Percentiles rank a stretch among this genome's conserved stretches.
These are phyloP conservation scores for Eristalis intricaria DNA, from an alignment of 2,888 invertebrate genomes.

Conservation along the genomic window DNA sequence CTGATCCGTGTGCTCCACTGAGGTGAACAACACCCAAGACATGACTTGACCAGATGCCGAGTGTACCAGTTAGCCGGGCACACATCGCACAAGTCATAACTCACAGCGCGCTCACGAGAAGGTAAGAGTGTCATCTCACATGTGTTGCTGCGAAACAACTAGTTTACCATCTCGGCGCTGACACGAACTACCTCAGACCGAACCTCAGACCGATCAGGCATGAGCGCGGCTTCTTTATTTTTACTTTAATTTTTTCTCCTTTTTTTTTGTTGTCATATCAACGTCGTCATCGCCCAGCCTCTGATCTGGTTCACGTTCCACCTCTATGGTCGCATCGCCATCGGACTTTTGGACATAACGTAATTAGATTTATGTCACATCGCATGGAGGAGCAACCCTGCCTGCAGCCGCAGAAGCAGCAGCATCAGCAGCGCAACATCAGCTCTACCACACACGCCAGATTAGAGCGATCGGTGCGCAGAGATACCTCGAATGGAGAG, in stretches of 20 bases:
- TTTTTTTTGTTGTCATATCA: constrained; percentile 13
- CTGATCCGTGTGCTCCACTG: constrained; percentile 7
- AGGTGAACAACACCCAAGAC: constrained; percentile 34
- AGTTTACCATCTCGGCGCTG: constrained; percentile 57
- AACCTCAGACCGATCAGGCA: constrained; percentile 15
- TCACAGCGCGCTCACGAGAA: background rate
- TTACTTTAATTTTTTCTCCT: background rate
- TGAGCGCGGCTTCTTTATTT: constrained; percentile 26
- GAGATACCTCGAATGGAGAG: constrained; percentile 39
- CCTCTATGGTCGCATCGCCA: constrained; percentile 14
- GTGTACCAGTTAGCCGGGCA: background rate
- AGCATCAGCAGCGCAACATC: constrained; percentile 22
- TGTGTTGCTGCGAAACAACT: constrained; percentile 49
- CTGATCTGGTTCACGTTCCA: background rate
- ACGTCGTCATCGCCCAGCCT: constrained; percentile 44
- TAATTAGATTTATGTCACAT: constrained; percentile 72
- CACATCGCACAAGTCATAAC: background rate
- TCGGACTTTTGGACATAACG: constrained; percentile 59
- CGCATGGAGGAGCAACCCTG: constrained; percentile 31
- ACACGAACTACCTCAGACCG: constrained; percentile 46
- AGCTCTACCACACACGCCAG: constrained; percentile 34
- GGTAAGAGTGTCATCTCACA: constrained; percentile 58
- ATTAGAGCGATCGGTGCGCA: constrained; percentile 34
- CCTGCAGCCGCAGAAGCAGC: background rate
- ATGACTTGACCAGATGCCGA: constrained; percentile 10